Percentiles rank a stretch among this genome's conserved stretches.
These are phyloP conservation scores for Pseudopodoces humilis DNA, from an alignment of 2,113 vertebrate species.

Conservation along the genomic window DNA sequence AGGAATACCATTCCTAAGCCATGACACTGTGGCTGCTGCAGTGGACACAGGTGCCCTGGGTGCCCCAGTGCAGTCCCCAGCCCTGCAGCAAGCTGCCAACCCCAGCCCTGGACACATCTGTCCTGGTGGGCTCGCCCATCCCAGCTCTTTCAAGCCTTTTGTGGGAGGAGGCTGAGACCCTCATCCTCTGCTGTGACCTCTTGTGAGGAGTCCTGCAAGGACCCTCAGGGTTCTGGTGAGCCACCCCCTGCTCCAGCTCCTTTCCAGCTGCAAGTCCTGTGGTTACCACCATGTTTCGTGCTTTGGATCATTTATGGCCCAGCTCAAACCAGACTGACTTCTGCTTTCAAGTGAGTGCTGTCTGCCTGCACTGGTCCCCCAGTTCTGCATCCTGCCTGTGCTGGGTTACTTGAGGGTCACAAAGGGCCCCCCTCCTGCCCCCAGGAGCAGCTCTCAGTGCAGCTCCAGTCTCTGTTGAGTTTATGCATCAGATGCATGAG, in stretches of 20 bases:
- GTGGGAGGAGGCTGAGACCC: neutral
- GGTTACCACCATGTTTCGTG: rapidly evolving
- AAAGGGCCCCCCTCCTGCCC: neutral
- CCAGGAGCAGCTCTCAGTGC: neutral
- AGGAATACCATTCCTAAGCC: neutral
- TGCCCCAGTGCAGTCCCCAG: neutral
- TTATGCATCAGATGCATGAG: neutral
- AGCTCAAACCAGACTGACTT: neutral
- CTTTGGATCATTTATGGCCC: rapidly evolving
- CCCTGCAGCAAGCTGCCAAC: rapidly evolving
- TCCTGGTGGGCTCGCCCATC: rapidly evolving
- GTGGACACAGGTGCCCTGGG: neutral
- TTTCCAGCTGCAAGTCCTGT: rapidly evolving
- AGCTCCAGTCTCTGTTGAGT: neutral
- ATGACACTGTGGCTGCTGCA: neutral
- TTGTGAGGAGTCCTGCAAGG: neutral
- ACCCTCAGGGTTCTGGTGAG: rapidly evolving
- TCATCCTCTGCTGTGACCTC: rapidly evolving
- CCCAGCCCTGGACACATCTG: rapidly evolving
- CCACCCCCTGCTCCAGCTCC: neutral
- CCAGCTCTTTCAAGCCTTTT: neutral
- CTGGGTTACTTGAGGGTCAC: neutral
- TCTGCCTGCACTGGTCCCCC: neutral
- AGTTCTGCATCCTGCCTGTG: neutral
- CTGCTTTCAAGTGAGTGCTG: neutral